Percentiles rank a stretch among this genome's conserved stretches.
Evolutionary conservation across 2,888 invertebrate species (phyloP).

Genomic region (Yponomeuta cagnagella): DNA sequence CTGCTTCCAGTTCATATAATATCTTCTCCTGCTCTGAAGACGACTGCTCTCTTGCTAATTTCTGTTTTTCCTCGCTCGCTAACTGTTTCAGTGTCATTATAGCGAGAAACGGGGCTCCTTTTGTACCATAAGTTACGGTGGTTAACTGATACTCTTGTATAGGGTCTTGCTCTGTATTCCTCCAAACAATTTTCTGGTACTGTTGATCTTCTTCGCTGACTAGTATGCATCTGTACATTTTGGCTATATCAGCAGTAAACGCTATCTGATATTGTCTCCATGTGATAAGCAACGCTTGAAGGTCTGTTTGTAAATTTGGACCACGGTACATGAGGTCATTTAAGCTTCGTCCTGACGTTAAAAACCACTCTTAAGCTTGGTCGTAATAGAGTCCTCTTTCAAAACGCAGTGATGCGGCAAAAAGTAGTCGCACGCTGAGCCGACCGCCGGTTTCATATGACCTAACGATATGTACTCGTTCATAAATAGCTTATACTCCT

Average conservation of each 20-base stretch:
- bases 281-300: not conserved
- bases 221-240: not conserved
- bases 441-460: slow-evolving; percentile 15
- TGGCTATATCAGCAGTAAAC: no score
- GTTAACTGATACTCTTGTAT: slow-evolving; percentile 8
- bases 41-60: no score
- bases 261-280: no score
- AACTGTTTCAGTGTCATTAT: slow-evolving; percentile 10
- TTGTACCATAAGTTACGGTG: slow-evolving; percentile 13
- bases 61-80: slow-evolving; percentile 11
- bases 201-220: slow-evolving; percentile 5
- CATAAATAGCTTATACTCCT: slow-evolving; percentile 22
- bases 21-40: no score
- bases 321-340: slow-evolving; percentile 14
- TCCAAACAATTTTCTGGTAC: slow-evolving; percentile 12
- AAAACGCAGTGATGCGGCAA: slow-evolving; percentile 2
- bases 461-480: slow-evolving; percentile 10
- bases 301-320: slow-evolving; percentile 15
- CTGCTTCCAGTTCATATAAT: no score
- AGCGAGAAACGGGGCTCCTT: slow-evolving; percentile 8
- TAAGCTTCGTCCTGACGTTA: slow-evolving; percentile 15
- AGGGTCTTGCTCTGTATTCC: not conserved
- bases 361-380: slow-evolving; percentile 10
- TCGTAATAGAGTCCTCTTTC: slow-evolving; percentile 5
- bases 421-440: not conserved